Percentiles rank a stretch among this genome's conserved stretches.
Evolutionary conservation across 2,113 vertebrate species (phyloP).

Genomic region (Benthochromis sp.): DNA sequence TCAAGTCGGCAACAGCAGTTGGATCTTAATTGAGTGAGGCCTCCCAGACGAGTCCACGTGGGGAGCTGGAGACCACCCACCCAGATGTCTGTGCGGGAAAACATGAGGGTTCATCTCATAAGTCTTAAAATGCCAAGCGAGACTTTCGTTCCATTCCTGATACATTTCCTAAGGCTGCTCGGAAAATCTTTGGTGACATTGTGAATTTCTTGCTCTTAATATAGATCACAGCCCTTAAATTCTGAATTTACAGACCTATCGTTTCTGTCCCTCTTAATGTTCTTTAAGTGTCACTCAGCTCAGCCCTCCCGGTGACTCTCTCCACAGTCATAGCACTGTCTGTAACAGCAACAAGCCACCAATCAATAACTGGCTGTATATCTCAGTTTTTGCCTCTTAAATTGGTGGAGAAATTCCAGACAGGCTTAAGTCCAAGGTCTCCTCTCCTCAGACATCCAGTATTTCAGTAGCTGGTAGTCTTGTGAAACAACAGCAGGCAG

Average conservation of each 20-base stretch:
- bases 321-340: background rate
- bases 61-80: constrained; percentile 23
- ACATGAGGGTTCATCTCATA: background rate
- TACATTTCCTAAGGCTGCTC: background rate
- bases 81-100: constrained; percentile 3
- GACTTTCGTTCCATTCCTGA: background rate
- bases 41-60: background rate
- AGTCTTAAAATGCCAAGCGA: background rate
- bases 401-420: constrained; percentile 30
- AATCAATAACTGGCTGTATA: constrained; percentile 20
- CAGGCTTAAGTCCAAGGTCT: constrained; percentile 24
- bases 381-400: background rate
- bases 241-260: background rate
- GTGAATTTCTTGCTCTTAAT: background rate
- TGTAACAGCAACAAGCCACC: background rate
- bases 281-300: background rate
- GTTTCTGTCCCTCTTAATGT: background rate
- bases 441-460: constrained; percentile 5
- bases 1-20: constrained; percentile 16
- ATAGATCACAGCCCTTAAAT: background rate
- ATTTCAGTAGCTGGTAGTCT: constrained; percentile 19
- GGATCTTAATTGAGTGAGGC: constrained; percentile 43
- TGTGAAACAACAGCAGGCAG: constrained; percentile 43
- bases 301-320: background rate
- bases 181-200: background rate